Percentiles rank a stretch among this genome's conserved stretches.
Evolutionary conservation across 2,888 invertebrate species (phyloP).

Genomic region (Hesperia comma): DNA sequence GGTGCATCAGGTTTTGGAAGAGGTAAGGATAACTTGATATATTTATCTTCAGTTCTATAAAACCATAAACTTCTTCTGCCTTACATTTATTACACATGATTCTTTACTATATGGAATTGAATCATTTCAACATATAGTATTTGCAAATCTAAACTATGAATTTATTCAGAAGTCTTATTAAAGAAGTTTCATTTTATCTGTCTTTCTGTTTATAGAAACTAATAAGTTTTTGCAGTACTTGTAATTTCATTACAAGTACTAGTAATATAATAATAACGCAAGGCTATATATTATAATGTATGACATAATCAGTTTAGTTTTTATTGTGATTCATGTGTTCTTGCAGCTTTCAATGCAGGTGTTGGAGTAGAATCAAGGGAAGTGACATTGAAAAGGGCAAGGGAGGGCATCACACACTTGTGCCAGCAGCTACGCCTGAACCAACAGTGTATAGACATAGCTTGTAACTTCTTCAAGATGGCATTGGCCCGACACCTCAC

Average conservation of each 20-base stretch:
- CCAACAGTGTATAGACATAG: constrained; percentile 96
- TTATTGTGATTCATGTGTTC: constrained; percentile 20
- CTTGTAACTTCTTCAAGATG: constrained; percentile 97
- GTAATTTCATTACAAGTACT: too few relatives aligned
- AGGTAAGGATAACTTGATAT: constrained; percentile 64
- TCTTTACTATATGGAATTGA: too few relatives aligned
- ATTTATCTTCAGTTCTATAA: too few relatives aligned
- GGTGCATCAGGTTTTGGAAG: constrained; percentile 92
- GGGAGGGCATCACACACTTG: constrained; percentile 92
- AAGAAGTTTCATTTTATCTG: not conserved
- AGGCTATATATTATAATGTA: too few relatives aligned
- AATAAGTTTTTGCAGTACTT: too few relatives aligned
- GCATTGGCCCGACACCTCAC: constrained; percentile 93
- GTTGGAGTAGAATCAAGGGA: constrained; percentile 95
- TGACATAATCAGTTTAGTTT: too few relatives aligned
- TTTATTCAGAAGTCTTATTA: not conserved
- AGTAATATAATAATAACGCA: too few relatives aligned
- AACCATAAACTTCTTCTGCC: too few relatives aligned
- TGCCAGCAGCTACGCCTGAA: constrained; percentile 95
- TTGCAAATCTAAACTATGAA: too few relatives aligned
- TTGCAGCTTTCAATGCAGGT: constrained; percentile 89
- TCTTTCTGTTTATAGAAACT: too few relatives aligned
- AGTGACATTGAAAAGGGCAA: constrained; percentile 94
- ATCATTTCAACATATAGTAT: too few relatives aligned
- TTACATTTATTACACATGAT: too few relatives aligned